These are phyloP conservation scores for Phoenicopterus ruber DNA, from an alignment of 2,113 vertebrate species.

Conservation along the genomic window DNA sequence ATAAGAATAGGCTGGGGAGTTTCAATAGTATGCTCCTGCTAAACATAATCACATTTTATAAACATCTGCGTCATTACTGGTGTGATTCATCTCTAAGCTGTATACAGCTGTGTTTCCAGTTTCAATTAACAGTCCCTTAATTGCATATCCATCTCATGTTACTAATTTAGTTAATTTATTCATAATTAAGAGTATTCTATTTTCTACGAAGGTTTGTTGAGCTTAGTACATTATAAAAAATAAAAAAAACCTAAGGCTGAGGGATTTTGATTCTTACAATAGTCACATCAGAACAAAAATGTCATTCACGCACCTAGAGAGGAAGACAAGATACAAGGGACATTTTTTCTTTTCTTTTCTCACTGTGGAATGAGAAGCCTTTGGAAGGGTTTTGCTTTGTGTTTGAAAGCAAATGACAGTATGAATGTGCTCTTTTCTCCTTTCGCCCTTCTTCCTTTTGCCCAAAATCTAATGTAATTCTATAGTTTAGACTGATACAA, in stretches of 20 bases:
- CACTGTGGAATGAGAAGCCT: conserved; percentile 42
- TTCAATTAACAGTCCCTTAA: conserved; percentile 82
- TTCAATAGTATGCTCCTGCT: conserved; percentile 70
- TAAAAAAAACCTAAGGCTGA: conserved; percentile 47
- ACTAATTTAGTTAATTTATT: conserved; percentile 86
- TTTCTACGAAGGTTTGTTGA: conserved; percentile 75
- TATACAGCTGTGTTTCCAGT: conserved; percentile 84
- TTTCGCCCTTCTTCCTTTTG: conserved; percentile 17
- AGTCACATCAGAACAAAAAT: conserved; percentile 69
- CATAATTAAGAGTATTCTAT: conserved; percentile 84
- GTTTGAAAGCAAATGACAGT: conserved; percentile 46
- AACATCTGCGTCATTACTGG: conserved; percentile 82
- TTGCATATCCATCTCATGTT: conserved; percentile 82
- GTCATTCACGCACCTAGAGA: conserved; percentile 49
- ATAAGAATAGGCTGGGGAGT: conserved; percentile 73
- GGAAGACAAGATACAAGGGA: conserved; percentile 42
- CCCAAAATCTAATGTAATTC: not conserved
- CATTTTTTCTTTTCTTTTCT: conserved; percentile 4
- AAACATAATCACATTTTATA: conserved; percentile 82
- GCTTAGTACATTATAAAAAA: conserved; percentile 68
- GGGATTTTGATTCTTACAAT: conserved; percentile 67
- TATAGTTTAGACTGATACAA: conserved; percentile 21
- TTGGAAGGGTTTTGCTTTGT: conserved; percentile 43
- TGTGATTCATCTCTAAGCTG: conserved; percentile 80
- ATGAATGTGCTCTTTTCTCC: conserved; percentile 1